Conservation (phyloP, 2,888 invertebrate species). For the Hemaris fuciformis region DNA sequence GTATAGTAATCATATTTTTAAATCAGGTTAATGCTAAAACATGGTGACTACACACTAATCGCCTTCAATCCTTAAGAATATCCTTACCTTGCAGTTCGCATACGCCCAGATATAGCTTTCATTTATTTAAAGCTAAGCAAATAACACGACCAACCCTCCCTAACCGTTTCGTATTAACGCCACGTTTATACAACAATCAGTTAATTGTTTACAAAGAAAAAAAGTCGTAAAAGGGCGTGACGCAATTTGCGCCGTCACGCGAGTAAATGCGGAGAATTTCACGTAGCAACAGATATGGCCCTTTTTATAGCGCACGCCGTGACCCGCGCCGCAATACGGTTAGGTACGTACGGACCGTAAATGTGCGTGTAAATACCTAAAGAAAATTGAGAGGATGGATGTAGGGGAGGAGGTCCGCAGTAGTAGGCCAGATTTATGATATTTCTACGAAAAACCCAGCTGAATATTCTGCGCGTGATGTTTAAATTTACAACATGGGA, state of each 20-base stretch:
- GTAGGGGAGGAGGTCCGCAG: no score
- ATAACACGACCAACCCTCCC: neutral
- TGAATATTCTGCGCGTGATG: no score
- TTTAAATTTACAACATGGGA: neutral
- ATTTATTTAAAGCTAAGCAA: neutral
- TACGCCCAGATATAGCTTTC: no score
- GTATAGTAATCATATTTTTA: no score
- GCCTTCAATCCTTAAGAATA: no score
- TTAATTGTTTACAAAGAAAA: neutral
- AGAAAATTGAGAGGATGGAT: neutral
- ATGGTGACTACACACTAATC: no score
- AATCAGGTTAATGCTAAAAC: no score
- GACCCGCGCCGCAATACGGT: neutral
- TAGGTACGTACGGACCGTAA: neutral
- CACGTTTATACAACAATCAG: neutral
- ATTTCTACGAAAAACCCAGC: no score
- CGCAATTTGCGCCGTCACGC: constrained; percentile 7
- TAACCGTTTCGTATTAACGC: neutral
- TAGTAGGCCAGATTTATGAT: no score
- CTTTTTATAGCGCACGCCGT: neutral
- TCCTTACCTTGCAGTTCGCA: no score
- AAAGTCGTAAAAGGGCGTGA: neutral
- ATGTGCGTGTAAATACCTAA: neutral
- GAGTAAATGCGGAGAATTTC: neutral
- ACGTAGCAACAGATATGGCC: neutral